Evolutionary conservation across 2,797 vertebrate species (phyloP).

Genomic region (Acanthornis magna): DNA sequence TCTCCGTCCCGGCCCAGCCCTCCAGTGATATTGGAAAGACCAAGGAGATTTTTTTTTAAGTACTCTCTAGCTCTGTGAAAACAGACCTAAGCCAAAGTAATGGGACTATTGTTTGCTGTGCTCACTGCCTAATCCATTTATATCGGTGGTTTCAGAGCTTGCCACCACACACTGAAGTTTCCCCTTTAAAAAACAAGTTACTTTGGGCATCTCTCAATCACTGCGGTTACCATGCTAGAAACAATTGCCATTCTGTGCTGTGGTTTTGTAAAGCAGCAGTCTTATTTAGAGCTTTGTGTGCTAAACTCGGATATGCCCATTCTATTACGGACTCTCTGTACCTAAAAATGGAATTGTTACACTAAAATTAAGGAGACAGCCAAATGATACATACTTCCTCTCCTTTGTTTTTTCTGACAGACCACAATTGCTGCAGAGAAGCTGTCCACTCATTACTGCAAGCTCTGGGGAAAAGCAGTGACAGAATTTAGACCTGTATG

Average conservation of each 20-base stretch:
- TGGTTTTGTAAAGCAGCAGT: conserved; percentile 68
- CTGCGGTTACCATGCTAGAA: conserved; percentile 35
- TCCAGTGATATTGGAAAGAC: background rate
- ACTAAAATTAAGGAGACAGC: conserved; percentile 70
- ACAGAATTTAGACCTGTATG: background rate
- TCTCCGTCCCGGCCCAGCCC: background rate
- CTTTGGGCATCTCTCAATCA: conserved; percentile 49
- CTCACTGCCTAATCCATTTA: conserved; percentile 28
- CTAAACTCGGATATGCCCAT: conserved; percentile 43
- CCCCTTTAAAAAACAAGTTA: conserved; percentile 40
- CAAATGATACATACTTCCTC: conserved; percentile 61
- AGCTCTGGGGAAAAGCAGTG: conserved; percentile 43
- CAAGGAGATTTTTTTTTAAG: background rate
- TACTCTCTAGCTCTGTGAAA: conserved; percentile 22
- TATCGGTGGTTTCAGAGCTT: conserved; percentile 45
- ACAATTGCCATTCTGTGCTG: conserved; percentile 66
- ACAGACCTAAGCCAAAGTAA: conserved; percentile 51
- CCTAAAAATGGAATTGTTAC: conserved; percentile 70
- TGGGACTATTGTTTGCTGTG: conserved; percentile 37
- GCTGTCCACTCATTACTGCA: conserved; percentile 41
- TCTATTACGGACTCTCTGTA: conserved; percentile 36
- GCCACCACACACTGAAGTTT: conserved; percentile 7
- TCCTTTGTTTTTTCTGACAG: conserved; percentile 57
- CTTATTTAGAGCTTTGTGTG: conserved; percentile 55
- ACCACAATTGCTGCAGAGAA: conserved; percentile 63